Evolutionary conservation across 2,797 vertebrate genomes (phyloP), one percentile per base, ranked within the genome.

Genomic region (Australoheros facetus): DNA sequence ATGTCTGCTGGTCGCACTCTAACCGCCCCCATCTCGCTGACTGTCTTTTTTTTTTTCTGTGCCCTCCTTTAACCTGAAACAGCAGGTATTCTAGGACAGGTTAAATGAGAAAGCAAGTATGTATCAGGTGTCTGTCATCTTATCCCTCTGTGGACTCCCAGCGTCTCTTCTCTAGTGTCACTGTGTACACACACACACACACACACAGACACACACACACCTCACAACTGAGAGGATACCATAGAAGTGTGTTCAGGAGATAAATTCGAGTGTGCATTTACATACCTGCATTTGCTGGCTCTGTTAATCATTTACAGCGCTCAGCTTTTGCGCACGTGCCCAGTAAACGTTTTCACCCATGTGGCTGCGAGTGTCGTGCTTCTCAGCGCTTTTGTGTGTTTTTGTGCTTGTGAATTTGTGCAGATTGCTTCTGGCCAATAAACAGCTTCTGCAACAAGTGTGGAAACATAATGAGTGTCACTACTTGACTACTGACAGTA

Each of bases 61-160:
- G 83, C 72, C 84, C 86, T 86, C 64, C 87, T 83, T 91, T 90
- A 88, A 94, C 90, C 93, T 91, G 89, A 88, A 93, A 91, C 90
- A 93, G 91, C 91, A 93, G 94, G 92, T 91, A 92, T 91, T 89
- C 88, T 78, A 89, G 90, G 88, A 80, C 87, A 79, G 88, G 95
- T 95, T 94, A 95, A 94, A 89, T 89, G 94, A 95, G 91, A 94
- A 88, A 89, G 91, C 91, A 83, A 84, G 88, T 85, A 89, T 88
- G 92, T 94, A 94, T 96, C 95, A 80, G 87, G 87, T 96, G 87
- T 93, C 91, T 88, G 94, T 94, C 90, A 96, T 93, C 77, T 83
- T 92, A 96, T 92, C 91, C 90, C 78, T 88, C 85, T 79, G 73
- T 83, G 86, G 89, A 91, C 91, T 92, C 80, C 62, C 75, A 56